Base-by-base conservation (phyloP, 2,888 invertebrate species). In the Polyommatus iphigenia region DNA sequence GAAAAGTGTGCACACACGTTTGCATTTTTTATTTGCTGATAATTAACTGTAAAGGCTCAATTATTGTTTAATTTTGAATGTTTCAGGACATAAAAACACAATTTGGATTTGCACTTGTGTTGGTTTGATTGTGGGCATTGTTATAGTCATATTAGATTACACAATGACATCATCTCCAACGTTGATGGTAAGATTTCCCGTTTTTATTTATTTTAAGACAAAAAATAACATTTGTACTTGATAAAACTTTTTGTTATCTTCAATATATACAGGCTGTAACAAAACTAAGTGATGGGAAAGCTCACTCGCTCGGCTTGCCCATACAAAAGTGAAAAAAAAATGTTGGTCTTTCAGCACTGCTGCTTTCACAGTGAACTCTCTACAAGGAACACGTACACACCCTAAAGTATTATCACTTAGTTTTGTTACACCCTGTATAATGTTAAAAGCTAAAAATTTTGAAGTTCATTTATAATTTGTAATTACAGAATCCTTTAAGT, bases 61-160 rank as follows among this genome's bases (percentile, higher is more conserved):
- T 67, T 67, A 62, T 67, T 67, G 6, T 13, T 15, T 6, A 29
- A 32, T 67, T 67, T 18, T 5, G 15, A 67, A 67, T 79, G 81
- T 94, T 94, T 79, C 88, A 96, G 96, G 95, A 81, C 96, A 96
- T 86, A 95, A 96, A 84, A 96, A 96, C 86, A 94, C 96, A 79
- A 96, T 97, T 72, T 97, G 97, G 97, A 91, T 97, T 67, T 96
- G 97, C 81, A 96, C 97, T 80, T 96, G 96, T 76, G 89, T 97
- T 82, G 97, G 97, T 10, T 95, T 97, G 78, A 95, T 96, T 80
- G 84, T 96, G 79, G 97, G 97, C 46, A 96, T 96, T 80, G 90
- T 94, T 76, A 94, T 97, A 81, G 96, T 96, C 77, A 94, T 97
- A 81, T 94, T 96, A 79, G 97, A 97, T 89, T 96, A 95, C 83